These are phyloP conservation scores for Drosophila barbarae DNA, from an alignment of 2,888 invertebrate species.

Conservation along the genomic window DNA sequence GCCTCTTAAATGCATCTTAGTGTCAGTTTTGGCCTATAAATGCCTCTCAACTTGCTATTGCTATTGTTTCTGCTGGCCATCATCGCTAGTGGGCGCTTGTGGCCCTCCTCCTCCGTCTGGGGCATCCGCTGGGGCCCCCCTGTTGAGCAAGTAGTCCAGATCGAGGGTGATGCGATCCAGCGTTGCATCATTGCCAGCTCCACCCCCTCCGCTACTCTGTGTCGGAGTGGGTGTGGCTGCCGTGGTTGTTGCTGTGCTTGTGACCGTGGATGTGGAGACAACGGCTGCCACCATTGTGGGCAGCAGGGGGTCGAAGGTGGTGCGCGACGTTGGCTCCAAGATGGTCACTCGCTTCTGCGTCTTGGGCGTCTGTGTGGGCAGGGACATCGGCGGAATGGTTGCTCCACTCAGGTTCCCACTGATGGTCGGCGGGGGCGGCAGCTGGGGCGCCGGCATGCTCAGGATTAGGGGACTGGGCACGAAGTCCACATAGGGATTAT, in stretches of 20 bases:
- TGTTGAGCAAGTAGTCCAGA: conserved; percentile 89
- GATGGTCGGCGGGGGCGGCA: conserved; percentile 56
- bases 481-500: conserved; percentile 75
- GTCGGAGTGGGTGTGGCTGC: conserved; percentile 48
- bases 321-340: conserved; percentile 77
- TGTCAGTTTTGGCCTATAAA: conserved; percentile 13
- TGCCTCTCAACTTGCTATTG: conserved; percentile 36
- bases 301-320: conserved; percentile 76
- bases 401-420: conserved; percentile 58
- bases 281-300: conserved; percentile 76
- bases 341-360: conserved; percentile 79
- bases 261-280: conserved; percentile 54
- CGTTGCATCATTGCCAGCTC: conserved; percentile 80
- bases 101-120: conserved; percentile 54
- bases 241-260: conserved; percentile 51
- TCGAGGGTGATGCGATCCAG: conserved; percentile 90
- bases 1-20: conserved; percentile 36
- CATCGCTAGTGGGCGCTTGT: conserved; percentile 56
- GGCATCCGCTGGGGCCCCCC: conserved; percentile 69
- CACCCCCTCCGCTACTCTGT: conserved; percentile 45
- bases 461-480: conserved; percentile 59
- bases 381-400: conserved; percentile 36
- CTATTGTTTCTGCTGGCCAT: conserved; percentile 43
- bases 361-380: conserved; percentile 73
- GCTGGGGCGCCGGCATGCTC: conserved; percentile 43